Percentiles rank a stretch among this genome's conserved stretches.
phyloP scores from a whole-genome alignment of 2,797 vertebrate genomes.

The Hoplostethus atlanticus region DNA sequence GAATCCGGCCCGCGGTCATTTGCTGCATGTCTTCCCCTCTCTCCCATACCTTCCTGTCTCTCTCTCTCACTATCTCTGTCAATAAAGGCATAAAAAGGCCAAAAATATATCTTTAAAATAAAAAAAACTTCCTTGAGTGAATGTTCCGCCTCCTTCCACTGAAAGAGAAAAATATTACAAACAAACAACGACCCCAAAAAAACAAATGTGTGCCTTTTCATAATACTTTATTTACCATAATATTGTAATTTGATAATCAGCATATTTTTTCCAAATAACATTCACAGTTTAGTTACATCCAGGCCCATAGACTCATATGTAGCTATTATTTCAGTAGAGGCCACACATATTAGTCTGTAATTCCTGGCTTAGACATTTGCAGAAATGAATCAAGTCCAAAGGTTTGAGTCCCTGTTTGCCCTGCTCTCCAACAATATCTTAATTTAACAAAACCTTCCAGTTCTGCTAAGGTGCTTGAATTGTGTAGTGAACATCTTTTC shows the following conservation, averaged over 20 bases:
- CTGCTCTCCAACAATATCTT: conserved; percentile 7
- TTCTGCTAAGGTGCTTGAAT: too few species aligned
- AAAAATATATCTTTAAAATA: too few species aligned
- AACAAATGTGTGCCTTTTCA: conserved; percentile 22
- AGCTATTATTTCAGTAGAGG: conserved; percentile 14
- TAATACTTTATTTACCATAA: conserved; percentile 77
- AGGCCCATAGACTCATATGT: conserved; percentile 66
- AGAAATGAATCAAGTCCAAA: too few species aligned
- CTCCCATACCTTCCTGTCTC: too few species aligned
- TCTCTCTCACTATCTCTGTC: too few species aligned
- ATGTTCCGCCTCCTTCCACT: too few species aligned
- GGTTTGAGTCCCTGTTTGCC: too few species aligned
- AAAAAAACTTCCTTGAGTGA: background rate
- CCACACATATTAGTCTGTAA: conserved; percentile 32
- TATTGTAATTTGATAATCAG: conserved; percentile 75
- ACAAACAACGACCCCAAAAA: background rate
- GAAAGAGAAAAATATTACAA: background rate
- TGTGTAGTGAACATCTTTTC: too few species aligned
- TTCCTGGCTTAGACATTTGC: conserved; percentile 45
- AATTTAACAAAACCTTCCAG: conserved; percentile 11
- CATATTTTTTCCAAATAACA: conserved; percentile 65
- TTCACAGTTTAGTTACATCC: conserved; percentile 80
- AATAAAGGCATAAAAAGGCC: background rate
- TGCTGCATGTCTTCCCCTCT: too few species aligned
- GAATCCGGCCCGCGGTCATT: too few species aligned